Percentiles rank a stretch among this genome's conserved stretches.
Conservation (phyloP, 2,888 invertebrate genomes). For the Chymomyza amoena region DNA sequence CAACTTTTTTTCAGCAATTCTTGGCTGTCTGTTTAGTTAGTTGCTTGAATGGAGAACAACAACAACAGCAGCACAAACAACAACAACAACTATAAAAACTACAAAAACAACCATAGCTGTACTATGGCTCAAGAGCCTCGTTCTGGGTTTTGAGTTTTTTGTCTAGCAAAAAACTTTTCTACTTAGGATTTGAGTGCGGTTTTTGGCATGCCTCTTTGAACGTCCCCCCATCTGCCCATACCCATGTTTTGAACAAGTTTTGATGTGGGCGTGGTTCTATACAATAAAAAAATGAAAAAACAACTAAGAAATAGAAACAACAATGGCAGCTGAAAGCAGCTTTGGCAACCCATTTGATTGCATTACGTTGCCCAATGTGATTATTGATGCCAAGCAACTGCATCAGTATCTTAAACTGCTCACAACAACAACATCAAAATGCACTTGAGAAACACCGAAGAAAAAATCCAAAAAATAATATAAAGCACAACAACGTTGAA, state of each 20-base stretch:
- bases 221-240: background rate
- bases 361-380: slow-evolving; percentile 58
- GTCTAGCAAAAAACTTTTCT: slow-evolving; percentile 50
- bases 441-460: slow-evolving; percentile 41
- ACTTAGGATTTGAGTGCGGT: slow-evolving; percentile 60
- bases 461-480: background rate
- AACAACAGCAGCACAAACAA: slow-evolving; percentile 2
- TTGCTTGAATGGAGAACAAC: slow-evolving; percentile 46
- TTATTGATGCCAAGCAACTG: slow-evolving; percentile 56
- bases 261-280: slow-evolving; percentile 24
- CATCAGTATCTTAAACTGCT: slow-evolving; percentile 9
- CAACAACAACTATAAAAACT: background rate
- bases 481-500: slow-evolving; percentile 3
- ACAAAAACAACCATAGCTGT: background rate
- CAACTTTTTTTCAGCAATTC: background rate
- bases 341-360: slow-evolving; percentile 34
- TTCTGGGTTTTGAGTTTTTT: slow-evolving; percentile 25
- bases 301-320: slow-evolving; percentile 11
- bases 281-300: slow-evolving; percentile 39
- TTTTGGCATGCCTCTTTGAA: slow-evolving; percentile 11
- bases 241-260: background rate
- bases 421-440: slow-evolving; percentile 51
- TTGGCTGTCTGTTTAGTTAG: slow-evolving; percentile 49
- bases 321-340: slow-evolving; percentile 1
- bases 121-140: slow-evolving; percentile 16